Evolutionary conservation across 2,888 invertebrate species (phyloP).

Genomic region (Ormyrus labotus): DNA sequence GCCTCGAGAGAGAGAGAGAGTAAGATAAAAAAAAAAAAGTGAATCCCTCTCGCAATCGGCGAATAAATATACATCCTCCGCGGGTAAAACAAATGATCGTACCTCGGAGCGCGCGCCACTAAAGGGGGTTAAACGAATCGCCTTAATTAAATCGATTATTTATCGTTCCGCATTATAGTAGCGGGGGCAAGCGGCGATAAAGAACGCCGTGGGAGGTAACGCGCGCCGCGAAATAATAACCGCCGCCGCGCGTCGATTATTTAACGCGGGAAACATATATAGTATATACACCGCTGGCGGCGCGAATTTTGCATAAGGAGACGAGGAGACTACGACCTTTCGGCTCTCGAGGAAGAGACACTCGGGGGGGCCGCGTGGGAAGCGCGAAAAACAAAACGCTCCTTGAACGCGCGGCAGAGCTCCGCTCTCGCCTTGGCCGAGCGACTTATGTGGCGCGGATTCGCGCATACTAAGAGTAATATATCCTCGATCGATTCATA

Average conservation of each 20-base stretch:
- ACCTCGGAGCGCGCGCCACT: not conserved
- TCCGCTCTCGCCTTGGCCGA: no score
- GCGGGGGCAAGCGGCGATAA: slow-evolving; percentile 28
- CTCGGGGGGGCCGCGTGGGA: slow-evolving; percentile 54
- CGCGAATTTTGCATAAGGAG: slow-evolving; percentile 1
- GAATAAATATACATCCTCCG: no score
- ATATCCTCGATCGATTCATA: slow-evolving; percentile 7
- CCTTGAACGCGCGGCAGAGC: slow-evolving; percentile 5
- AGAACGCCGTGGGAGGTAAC: slow-evolving; percentile 32
- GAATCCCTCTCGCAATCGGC: no score
- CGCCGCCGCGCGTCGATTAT: slow-evolving; percentile 29
- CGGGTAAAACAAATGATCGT: not conserved
- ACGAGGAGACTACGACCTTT: slow-evolving; percentile 17
- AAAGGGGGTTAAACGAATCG: slow-evolving; percentile 4
- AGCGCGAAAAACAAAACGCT: slow-evolving; percentile 48
- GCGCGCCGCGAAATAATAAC: slow-evolving; percentile 42
- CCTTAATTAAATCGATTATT: slow-evolving; percentile 43
- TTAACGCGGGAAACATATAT: not conserved
- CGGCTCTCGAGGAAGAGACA: slow-evolving; percentile 58
- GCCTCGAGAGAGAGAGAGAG: no score
- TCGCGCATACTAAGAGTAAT: slow-evolving; percentile 41
- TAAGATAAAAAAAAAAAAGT: no score
- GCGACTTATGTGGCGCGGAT: slow-evolving; percentile 1
- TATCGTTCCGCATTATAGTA: slow-evolving; percentile 32
- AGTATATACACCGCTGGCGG: slow-evolving; percentile 13